Conservation (phyloP, 2,888 invertebrate species). For the Melinaea menophilus region DNA sequence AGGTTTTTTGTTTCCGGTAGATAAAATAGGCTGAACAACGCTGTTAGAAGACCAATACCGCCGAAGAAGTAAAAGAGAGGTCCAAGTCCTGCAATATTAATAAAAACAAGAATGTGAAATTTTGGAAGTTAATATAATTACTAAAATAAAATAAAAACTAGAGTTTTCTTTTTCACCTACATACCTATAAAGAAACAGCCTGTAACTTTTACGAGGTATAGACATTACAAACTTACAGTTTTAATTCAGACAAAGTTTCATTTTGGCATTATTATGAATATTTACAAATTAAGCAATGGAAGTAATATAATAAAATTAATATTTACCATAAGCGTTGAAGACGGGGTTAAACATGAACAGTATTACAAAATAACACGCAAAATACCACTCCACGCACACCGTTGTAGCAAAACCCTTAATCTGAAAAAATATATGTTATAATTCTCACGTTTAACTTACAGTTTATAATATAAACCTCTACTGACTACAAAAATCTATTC, state of each 20-base stretch:
- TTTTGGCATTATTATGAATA: too few relatives aligned
- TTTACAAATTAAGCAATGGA: too few relatives aligned
- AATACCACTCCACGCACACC: constrained; percentile 34
- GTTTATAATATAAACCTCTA: neutral
- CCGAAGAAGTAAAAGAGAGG: constrained; percentile 39
- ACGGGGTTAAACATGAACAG: constrained; percentile 38
- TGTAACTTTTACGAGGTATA: too few relatives aligned
- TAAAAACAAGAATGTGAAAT: neutral
- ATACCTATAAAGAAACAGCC: too few relatives aligned
- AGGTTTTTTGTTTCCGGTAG: constrained; percentile 40
- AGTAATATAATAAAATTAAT: neutral
- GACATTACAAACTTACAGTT: too few relatives aligned
- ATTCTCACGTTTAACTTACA: neutral
- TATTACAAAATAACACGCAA: constrained; percentile 33
- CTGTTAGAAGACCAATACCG: constrained; percentile 28
- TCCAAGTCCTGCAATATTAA: constrained; percentile 29
- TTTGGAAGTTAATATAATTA: too few relatives aligned
- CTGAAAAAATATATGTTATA: constrained; percentile 27
- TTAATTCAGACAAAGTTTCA: too few relatives aligned
- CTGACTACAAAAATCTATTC: too few relatives aligned
- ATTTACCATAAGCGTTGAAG: constrained; percentile 30
- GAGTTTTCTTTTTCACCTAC: too few relatives aligned
- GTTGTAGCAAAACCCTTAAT: constrained; percentile 35
- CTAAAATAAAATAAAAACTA: too few relatives aligned
- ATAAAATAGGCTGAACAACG: constrained; percentile 29